These are phyloP conservation scores for Callorhinus ursinus DNA, from an alignment of 2,113 vertebrate species.

Conservation along the genomic window DNA sequence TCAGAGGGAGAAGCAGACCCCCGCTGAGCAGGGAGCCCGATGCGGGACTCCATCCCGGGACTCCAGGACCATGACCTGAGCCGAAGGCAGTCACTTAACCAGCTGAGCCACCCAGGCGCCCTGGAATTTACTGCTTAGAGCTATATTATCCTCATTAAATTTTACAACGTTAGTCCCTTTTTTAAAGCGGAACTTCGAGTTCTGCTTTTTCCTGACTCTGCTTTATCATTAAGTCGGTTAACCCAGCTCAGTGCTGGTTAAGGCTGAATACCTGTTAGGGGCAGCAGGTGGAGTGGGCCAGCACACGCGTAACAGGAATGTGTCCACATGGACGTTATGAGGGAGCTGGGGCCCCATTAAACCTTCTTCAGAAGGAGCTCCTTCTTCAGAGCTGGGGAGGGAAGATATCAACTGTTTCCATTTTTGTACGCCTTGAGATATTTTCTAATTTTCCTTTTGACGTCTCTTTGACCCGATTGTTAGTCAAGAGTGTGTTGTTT, in stretches of 20 bases:
- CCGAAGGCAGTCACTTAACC: no score
- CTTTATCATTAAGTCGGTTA: neutral
- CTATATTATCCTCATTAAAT: neutral
- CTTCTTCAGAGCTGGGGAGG: neutral
- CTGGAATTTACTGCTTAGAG: neutral
- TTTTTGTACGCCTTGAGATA: neutral
- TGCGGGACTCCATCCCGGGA: no score
- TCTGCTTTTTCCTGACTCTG: neutral
- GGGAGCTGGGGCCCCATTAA: neutral
- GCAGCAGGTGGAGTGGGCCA: neutral
- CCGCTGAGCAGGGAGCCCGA: no score
- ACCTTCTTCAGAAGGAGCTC: neutral
- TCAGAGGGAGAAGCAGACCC: no score
- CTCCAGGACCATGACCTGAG: no score
- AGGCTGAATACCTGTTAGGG: neutral
- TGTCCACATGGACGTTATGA: neutral
- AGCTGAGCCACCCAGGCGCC: no score
- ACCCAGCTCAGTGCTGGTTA: neutral
- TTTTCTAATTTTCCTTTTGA: neutral
- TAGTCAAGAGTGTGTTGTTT: neutral
- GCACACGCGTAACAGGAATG: neutral
- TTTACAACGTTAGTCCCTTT: neutral
- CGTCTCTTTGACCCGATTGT: neutral
- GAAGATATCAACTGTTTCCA: neutral
- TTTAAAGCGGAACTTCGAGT: neutral